Percentiles rank a stretch among this genome's conserved stretches.
phyloP scores from a whole-genome alignment of 2,113 vertebrate species.

The Irena cyanogastra region DNA sequence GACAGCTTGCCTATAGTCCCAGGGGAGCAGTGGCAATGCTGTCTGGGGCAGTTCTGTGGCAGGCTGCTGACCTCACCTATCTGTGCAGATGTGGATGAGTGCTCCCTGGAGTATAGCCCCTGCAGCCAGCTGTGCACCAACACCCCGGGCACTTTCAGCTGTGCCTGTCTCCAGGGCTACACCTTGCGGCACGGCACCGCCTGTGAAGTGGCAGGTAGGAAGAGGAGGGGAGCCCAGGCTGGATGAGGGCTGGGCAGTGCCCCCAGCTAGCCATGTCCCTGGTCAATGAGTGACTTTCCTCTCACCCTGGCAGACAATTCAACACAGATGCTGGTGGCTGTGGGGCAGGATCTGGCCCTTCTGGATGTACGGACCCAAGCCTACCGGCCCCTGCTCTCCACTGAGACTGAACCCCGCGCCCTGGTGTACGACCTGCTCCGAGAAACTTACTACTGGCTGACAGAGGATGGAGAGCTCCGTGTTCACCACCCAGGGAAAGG shows the following conservation, averaged over 20 bases:
- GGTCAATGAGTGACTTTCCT: neutral
- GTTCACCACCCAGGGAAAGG: slow-evolving; percentile 44
- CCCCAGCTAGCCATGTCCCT: accelerated
- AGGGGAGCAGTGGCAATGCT: neutral
- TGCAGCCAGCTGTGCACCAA: slow-evolving; percentile 84
- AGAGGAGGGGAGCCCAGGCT: neutral
- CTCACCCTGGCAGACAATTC: slow-evolving; percentile 64
- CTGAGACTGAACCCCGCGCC: slow-evolving; percentile 48
- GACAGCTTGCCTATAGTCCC: neutral
- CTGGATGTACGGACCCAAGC: slow-evolving; percentile 70
- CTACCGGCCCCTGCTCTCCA: slow-evolving; percentile 58
- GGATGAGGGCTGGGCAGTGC: neutral
- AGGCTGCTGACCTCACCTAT: neutral
- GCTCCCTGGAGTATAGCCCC: slow-evolving; percentile 70
- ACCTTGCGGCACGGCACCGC: slow-evolving; percentile 42
- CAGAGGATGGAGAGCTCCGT: slow-evolving; percentile 71
- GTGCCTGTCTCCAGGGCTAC: slow-evolving; percentile 78
- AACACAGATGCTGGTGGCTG: slow-evolving; percentile 71
- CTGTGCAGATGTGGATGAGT: slow-evolving; percentile 82
- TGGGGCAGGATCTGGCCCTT: slow-evolving; percentile 69
- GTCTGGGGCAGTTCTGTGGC: neutral
- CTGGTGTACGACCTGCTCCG: slow-evolving; percentile 75
- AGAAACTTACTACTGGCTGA: slow-evolving; percentile 81
- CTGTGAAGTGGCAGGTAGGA: slow-evolving; percentile 79
- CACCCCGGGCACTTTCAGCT: slow-evolving; percentile 74